Evolutionary conservation across 1,140 invertebrate genomes (phyloP), one percentile per base, ranked within the genome.

Genomic region (Drosophila bifasciata): DNA sequence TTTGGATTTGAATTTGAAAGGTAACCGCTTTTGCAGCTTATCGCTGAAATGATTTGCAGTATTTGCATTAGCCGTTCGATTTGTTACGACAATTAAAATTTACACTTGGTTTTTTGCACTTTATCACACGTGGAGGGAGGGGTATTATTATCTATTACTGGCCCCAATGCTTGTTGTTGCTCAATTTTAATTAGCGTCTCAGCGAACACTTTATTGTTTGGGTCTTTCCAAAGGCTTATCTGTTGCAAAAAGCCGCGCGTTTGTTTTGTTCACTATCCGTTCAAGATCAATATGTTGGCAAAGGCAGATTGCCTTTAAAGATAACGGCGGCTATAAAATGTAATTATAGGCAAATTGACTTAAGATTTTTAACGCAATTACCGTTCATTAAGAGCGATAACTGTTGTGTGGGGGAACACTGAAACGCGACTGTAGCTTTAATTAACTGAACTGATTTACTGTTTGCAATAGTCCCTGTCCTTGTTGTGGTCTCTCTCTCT

Each of bases 341-440:
- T 45, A 55, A 68, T 68, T 68, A 56, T 56, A 48, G 63, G 13
- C 41, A 16, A 68, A 69, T 69, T 56, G 23, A 44, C 11, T 67
- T 56, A 9, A n/a, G 66, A 68, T 68, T 68, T 36, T 68, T 66
- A n/a, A n/a, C 32, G 41, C 13, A 32, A 8, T 36, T 23, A 43
- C 16, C 23, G 11, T 15, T 17, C 21, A 23, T 48, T 68, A 25
- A 3, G 8, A 2, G 28, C 21, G 57, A 62, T 63, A 62, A 63
- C 43, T 40, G 15, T 40, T 46, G 16, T 28, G n/a, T 13, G 59
- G 0, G 15, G 11, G n/a, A n/a, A 4, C 25, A 8, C 6, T 43
- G 16, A 51, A 25, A 15, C 32, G 1, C 11, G 32, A 36, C 32
- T 36, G 1, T 32, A 3, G 9, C 9, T 41, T 5, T 9, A 48